Base-by-base conservation (phyloP, 2,113 vertebrate species). In the Sphaerodactylus townsendi region DNA sequence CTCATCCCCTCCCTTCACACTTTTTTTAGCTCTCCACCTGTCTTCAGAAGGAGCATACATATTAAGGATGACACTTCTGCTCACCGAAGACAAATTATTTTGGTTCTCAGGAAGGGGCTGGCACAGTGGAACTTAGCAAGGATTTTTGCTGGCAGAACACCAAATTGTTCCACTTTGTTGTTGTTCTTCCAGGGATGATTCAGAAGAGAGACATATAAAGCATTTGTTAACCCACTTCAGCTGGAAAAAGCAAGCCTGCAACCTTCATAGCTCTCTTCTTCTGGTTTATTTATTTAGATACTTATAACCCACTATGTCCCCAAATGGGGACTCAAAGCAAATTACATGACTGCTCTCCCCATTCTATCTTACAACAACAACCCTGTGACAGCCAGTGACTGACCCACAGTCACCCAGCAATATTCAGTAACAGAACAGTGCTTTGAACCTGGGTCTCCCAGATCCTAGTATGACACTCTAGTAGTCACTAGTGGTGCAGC, bases 1-100 rank as follows among this genome's bases (percentile, higher is more conserved):
- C 64, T 80, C 82, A 66, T 86, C 19, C 53, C 35, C n/a, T 83
- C 76, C 77, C 79, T 78, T 79, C 76, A 85, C 78, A 77, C 81
- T 56, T 85, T 73, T 79, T 85, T 33, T 68, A 30, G 14, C 59
- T n/a, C 81, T 86, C 65, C 79, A 85, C 39, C 72, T 35, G n/a
- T 48, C 78, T 91, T 89, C 44, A 1, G n/a, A 62, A 86, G 75
- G 39, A 0, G 8, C 68, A 83, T 81, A 82, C 56, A 71, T 82
- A 82, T 87, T 86, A 76, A 91, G 86, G 71, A 81, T 0, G 1
- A 44, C 30, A 53, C 53, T 72, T 79, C 39, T 72, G 39, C 76
- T 79, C 76, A 48, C 0, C 0, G 37, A 83, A 41, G 41, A 72
- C 33, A 78, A 75, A 76, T 85, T 64, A 71, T 37, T 39, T 1